phyloP scores from a whole-genome alignment of 1,140 invertebrate genomes.

The Saccostrea echinata region DNA sequence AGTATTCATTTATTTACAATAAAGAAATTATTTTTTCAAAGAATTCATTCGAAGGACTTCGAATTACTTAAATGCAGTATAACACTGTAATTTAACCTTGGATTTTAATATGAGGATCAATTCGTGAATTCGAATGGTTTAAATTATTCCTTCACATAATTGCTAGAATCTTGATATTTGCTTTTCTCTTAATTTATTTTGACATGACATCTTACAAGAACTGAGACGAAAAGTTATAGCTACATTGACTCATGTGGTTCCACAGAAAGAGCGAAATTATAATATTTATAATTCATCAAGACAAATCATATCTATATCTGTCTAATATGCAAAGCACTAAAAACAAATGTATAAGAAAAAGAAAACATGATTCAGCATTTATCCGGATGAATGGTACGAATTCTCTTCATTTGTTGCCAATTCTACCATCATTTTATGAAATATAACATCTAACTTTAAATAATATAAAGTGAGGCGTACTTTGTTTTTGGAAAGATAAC shows the following conservation, averaged over 20 bases:
- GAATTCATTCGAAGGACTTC: no score
- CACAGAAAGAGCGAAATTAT: neutral
- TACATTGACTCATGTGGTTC: neutral
- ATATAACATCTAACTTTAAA: neutral
- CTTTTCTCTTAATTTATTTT: neutral
- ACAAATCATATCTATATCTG: neutral
- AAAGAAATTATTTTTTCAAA: no score
- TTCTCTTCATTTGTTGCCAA: neutral
- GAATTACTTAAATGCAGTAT: no score
- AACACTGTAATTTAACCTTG: no score
- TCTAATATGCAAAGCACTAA: neutral
- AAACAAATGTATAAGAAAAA: no score
- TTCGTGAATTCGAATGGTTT: neutral
- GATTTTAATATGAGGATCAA: neutral
- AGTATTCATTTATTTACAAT: no score
- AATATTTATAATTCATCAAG: neutral
- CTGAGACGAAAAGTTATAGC: neutral
- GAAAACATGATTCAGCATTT: neutral
- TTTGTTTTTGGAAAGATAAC: neutral
- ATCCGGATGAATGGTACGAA: neutral
- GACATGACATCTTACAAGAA: conserved; percentile 12
- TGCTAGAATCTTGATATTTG: neutral
- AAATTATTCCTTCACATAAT: neutral
- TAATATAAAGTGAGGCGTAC: no score
- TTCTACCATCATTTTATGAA: neutral